phyloP scores from a whole-genome alignment of 2,797 vertebrate genomes.

The Odontamblyopus rebecca region DNA sequence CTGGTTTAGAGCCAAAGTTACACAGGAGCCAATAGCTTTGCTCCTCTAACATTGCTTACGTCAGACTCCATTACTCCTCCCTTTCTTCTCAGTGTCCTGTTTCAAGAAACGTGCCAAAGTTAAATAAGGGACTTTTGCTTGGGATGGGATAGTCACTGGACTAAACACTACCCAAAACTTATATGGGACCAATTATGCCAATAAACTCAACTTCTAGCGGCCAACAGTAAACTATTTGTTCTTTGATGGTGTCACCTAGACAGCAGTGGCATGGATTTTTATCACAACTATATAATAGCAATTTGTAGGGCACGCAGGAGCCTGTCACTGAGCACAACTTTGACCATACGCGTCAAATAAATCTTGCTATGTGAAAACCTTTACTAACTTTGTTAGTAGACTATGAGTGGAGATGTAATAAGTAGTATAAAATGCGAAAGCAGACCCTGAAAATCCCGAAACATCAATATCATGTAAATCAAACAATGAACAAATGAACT shows the following conservation, averaged over 20 bases:
- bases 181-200: background rate
- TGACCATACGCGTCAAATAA: too few relatives aligned
- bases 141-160: background rate
- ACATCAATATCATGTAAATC: background rate
- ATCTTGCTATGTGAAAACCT: too few relatives aligned
- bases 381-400: too few relatives aligned
- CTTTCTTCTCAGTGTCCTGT: background rate
- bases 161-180: background rate
- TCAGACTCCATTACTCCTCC: conserved; percentile 35
- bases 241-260: too few relatives aligned
- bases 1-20: conserved; percentile 12
- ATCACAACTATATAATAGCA: too few relatives aligned
- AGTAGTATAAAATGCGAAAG: background rate
- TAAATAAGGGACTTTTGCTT: background rate
- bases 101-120: background rate
- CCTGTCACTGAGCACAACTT: too few relatives aligned
- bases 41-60: conserved; percentile 8
- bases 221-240: too few relatives aligned
- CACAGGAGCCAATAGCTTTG: background rate
- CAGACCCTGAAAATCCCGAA: background rate
- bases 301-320: too few relatives aligned
- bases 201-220: too few relatives aligned
- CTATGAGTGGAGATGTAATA: too few relatives aligned
- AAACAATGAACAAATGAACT: background rate
- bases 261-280: too few relatives aligned